Percentiles rank a stretch among this genome's conserved stretches.
phyloP scores from a whole-genome alignment of 2,888 invertebrate genomes.

The Eupithecia tripunctaria region DNA sequence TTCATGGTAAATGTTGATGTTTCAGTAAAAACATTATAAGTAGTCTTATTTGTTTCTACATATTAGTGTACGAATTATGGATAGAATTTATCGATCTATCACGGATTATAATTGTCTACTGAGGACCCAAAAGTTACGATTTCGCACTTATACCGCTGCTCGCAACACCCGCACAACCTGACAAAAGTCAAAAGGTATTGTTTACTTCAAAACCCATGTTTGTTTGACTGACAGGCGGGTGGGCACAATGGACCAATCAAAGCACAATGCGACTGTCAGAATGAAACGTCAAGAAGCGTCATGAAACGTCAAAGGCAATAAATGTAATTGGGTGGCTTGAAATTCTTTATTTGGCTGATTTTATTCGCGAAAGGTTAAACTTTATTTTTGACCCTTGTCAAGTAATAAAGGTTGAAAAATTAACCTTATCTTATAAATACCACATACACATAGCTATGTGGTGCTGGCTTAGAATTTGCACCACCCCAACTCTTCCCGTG shows the following conservation, averaged over 20 bases:
- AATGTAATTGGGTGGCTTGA: conserved; percentile 37
- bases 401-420: too few relatives aligned
- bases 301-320: conserved; percentile 40
- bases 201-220: conserved; percentile 75
- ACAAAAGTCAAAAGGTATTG: conserved; percentile 63
- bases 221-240: conserved; percentile 69
- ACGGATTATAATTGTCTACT: background rate
- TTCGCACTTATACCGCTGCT: conserved; percentile 31
- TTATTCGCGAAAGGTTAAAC: conserved; percentile 12
- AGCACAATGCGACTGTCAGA: conserved; percentile 64
- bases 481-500: too few relatives aligned
- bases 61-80: too few relatives aligned
- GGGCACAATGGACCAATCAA: conserved; percentile 65
- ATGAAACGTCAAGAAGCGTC: conserved; percentile 34
- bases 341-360: conserved; percentile 17
- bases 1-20: too few relatives aligned
- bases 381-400: background rate
- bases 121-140: conserved; percentile 15
- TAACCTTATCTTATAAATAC: too few relatives aligned
- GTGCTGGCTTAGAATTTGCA: too few relatives aligned
- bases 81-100: background rate
- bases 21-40: background rate
- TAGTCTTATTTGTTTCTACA: too few relatives aligned
- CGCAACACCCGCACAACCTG: conserved; percentile 20
- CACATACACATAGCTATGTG: too few relatives aligned